Conservation (phyloP, 2,888 invertebrate species). For the Suillia variegata region DNA sequence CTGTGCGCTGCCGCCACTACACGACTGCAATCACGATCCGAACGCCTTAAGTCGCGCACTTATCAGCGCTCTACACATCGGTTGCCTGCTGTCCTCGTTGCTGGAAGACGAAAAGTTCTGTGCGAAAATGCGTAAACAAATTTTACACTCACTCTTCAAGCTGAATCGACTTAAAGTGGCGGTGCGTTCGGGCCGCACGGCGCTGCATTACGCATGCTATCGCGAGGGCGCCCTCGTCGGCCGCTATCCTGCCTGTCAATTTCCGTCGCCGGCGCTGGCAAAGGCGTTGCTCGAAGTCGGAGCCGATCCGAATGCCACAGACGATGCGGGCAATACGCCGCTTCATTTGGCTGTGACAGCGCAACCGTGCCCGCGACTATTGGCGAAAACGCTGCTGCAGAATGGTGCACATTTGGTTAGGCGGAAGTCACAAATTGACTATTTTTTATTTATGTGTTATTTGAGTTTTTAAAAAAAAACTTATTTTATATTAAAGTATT, state of each 20-base stretch:
- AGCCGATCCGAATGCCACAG: conserved; percentile 78
- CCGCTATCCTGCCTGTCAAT: conserved; percentile 72
- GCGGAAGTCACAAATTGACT: not conserved
- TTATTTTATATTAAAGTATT: too few species aligned
- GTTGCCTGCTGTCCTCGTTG: conserved; percentile 74
- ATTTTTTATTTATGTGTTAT: too few species aligned
- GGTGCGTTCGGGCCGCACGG: conserved; percentile 70
- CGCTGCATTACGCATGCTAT: conserved; percentile 84
- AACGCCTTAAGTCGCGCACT: conserved; percentile 80
- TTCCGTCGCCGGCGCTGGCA: conserved; percentile 73
- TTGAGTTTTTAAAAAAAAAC: not conserved
- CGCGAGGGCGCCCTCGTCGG: conserved; percentile 74
- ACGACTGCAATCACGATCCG: conserved; percentile 72
- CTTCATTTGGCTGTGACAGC: conserved; percentile 83
- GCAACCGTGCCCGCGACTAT: conserved; percentile 71
- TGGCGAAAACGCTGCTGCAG: conserved; percentile 75
- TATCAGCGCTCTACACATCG: conserved; percentile 83
- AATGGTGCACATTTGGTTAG: conserved; percentile 72
- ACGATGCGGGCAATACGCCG: conserved; percentile 85
- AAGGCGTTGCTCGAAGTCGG: conserved; percentile 80
- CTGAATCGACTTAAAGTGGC: conserved; percentile 74
- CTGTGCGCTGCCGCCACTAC: conserved; percentile 39
- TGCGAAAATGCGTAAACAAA: conserved; percentile 63
- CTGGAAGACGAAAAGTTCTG: conserved; percentile 66
- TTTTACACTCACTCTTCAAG: conserved; percentile 76